A percentile compares a stretch with the other conserved stretches of the same genome.
phyloP scores from a whole-genome alignment of 2,113 vertebrate species.

The Macquaria australasica region DNA sequence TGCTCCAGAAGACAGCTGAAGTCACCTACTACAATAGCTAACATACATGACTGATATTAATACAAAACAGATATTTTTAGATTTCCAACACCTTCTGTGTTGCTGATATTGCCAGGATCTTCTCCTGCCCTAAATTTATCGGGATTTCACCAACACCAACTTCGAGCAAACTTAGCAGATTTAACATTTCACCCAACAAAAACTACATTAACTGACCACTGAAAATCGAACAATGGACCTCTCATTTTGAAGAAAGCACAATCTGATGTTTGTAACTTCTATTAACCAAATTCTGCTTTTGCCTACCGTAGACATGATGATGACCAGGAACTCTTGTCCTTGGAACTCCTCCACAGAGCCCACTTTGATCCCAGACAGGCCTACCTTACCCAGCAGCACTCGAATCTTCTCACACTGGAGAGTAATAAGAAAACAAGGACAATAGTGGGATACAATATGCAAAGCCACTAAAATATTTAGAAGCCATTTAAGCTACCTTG shows the following conservation, averaged over 20 bases:
- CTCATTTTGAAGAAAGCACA: not conserved
- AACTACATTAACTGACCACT: not conserved
- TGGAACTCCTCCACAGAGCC: conserved; percentile 99
- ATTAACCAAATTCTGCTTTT: not conserved
- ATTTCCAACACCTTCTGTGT: not conserved
- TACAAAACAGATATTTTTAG: not conserved
- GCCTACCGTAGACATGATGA: conserved; percentile 92
- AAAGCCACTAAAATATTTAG: not conserved
- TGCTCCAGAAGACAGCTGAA: not conserved
- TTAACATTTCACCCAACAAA: not conserved
- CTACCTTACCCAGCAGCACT: conserved; percentile 88
- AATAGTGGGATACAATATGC: not conserved
- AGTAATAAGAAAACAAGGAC: not conserved
- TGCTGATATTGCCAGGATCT: not conserved
- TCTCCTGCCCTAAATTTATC: not conserved
- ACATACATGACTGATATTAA: not conserved
- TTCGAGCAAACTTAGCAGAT: not conserved
- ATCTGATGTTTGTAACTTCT: not conserved
- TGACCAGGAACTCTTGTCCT: conserved; percentile 91
- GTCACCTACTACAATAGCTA: not conserved
- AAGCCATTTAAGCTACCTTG: not conserved
- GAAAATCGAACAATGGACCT: not conserved
- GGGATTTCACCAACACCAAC: not conserved
- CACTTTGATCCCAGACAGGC: conserved; percentile 92
- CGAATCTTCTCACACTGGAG: conserved; percentile 93